Conservation (phyloP, 2,888 invertebrate species). For the Leptinotarsa tumamoca region DNA sequence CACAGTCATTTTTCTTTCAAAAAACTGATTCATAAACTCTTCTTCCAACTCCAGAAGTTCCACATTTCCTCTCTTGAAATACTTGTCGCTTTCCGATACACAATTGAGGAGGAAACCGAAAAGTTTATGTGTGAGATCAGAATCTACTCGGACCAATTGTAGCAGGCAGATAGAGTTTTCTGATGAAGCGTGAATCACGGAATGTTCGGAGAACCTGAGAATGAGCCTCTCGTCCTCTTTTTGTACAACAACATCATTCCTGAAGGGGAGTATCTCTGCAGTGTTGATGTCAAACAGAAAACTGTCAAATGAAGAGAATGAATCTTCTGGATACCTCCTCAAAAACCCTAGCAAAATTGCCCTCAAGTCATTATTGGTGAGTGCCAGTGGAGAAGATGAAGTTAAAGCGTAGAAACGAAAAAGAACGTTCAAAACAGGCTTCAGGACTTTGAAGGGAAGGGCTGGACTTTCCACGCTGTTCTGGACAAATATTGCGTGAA, state of each 20-base stretch:
- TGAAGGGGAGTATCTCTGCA: constrained; percentile 51
- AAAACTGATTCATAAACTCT: constrained; percentile 58
- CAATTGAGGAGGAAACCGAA: constrained; percentile 65
- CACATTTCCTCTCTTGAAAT: constrained; percentile 58
- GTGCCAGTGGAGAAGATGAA: constrained; percentile 54
- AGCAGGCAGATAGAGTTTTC: constrained; percentile 61
- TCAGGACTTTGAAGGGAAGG: constrained; percentile 63
- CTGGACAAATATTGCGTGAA: constrained; percentile 56
- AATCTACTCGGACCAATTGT: constrained; percentile 59
- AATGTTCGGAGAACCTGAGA: constrained; percentile 47
- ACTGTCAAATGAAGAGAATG: constrained; percentile 56
- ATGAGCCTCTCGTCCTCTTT: constrained; percentile 49
- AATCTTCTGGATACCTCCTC: constrained; percentile 45
- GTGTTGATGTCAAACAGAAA: constrained; percentile 60
- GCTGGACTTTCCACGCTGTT: constrained; percentile 48
- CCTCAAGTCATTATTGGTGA: constrained; percentile 60
- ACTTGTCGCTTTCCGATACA: constrained; percentile 56
- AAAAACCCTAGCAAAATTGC: constrained; percentile 54
- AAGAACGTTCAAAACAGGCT: constrained; percentile 66
- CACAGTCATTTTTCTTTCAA: constrained; percentile 66
- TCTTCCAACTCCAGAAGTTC: constrained; percentile 64
- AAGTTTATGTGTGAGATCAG: constrained; percentile 56
- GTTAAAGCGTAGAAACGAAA: constrained; percentile 65
- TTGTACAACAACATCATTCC: constrained; percentile 55
- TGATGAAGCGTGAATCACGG: constrained; percentile 49